Evolutionary conservation across 2,888 invertebrate genomes (phyloP).

Genomic region (Drosophila peninsularis): DNA sequence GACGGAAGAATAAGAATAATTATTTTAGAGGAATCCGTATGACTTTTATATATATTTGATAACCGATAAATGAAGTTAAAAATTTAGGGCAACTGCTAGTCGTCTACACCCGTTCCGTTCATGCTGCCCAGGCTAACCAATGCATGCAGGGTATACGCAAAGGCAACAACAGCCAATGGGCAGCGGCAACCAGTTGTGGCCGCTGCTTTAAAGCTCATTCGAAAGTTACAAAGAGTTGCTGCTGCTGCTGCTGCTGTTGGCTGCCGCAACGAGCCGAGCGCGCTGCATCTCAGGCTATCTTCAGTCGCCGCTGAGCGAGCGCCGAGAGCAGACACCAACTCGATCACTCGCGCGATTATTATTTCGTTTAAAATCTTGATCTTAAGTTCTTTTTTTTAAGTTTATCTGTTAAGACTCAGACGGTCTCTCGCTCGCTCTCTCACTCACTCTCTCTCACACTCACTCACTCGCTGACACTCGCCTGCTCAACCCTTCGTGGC

Average conservation of each 20-base stretch:
- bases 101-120: too few species aligned
- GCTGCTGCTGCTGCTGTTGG: slow-evolving; percentile 31
- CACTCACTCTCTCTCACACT: background rate
- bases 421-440: slow-evolving; percentile 13
- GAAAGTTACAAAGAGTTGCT: slow-evolving; percentile 59
- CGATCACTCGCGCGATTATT: slow-evolving; percentile 43
- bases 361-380: slow-evolving; percentile 36
- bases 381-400: slow-evolving; percentile 28
- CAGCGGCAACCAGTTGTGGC: slow-evolving; percentile 50
- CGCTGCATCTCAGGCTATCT: slow-evolving; percentile 61
- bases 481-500: slow-evolving; percentile 39
- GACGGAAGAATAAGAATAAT: too few species aligned
- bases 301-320: slow-evolving; percentile 75
- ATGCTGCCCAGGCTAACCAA: slow-evolving; percentile 2
- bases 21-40: too few species aligned
- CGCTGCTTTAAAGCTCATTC: slow-evolving; percentile 66
- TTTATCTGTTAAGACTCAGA: slow-evolving; percentile 28
- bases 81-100: too few species aligned
- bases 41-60: too few species aligned
- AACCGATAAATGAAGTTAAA: too few species aligned
- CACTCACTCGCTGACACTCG: slow-evolving; percentile 8
- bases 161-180: slow-evolving; percentile 41
- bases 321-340: slow-evolving; percentile 70
- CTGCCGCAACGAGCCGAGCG: slow-evolving; percentile 34
- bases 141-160: slow-evolving; percentile 14